phyloP scores from a whole-genome alignment of 2,888 invertebrate species.

The Catocala sponsa region DNA sequence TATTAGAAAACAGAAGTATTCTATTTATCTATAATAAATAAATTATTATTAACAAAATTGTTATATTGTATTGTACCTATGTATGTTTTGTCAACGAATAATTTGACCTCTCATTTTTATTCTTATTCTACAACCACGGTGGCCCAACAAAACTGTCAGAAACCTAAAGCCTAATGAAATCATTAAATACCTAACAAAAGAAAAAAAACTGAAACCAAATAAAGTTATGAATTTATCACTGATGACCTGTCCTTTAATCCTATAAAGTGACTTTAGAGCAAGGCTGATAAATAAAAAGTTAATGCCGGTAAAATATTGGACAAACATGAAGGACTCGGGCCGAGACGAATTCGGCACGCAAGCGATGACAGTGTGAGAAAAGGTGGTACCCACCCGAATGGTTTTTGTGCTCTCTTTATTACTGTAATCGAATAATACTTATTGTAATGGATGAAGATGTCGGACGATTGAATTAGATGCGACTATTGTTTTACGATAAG shows the following conservation, averaged over 20 bases:
- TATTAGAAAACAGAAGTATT: too few relatives aligned
- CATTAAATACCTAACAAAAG: slow-evolving; percentile 48
- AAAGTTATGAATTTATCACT: slow-evolving; percentile 63
- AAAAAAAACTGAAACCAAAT: slow-evolving; percentile 54
- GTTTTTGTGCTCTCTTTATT: slow-evolving; percentile 7
- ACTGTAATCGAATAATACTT: slow-evolving; percentile 8
- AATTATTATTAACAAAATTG: too few relatives aligned
- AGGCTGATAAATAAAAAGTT: slow-evolving; percentile 63
- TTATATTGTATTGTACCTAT: too few relatives aligned
- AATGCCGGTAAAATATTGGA: slow-evolving; percentile 63
- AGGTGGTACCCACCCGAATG: slow-evolving; percentile 24
- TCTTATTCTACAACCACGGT: slow-evolving; percentile 18
- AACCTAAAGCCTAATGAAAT: slow-evolving; percentile 30
- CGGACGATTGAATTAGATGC: background rate
- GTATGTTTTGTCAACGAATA: too few relatives aligned
- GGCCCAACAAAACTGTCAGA: slow-evolving; percentile 31
- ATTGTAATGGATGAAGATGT: slow-evolving; percentile 3
- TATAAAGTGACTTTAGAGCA: slow-evolving; percentile 50
- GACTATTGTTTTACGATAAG: too few relatives aligned
- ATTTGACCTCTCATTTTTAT: background rate
- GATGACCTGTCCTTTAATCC: slow-evolving; percentile 58
- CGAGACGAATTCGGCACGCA: slow-evolving; percentile 65
- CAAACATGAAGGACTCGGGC: slow-evolving; percentile 55
- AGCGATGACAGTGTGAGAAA: slow-evolving; percentile 53
- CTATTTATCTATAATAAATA: too few relatives aligned